Base-by-base conservation (phyloP, 2,888 invertebrate genomes). In the Gandaritis pyraliata region DNA sequence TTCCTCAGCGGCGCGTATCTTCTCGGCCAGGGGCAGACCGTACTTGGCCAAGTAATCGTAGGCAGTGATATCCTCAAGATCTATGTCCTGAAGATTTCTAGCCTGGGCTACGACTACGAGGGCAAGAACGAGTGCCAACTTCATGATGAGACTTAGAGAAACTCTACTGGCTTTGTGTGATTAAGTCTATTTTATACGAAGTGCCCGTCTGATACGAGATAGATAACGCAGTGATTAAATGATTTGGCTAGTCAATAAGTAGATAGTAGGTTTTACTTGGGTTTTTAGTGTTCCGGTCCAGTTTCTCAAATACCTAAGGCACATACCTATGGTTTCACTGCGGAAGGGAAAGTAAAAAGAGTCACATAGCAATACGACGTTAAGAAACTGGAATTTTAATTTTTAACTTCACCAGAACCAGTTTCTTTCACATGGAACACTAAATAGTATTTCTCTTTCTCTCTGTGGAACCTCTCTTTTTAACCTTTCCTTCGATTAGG, bases 41-140 rank as follows among this genome's bases (percentile, higher is more conserved):
- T 68, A 71, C 38, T 71, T 78, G n/a, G 64, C 66, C 29, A 78
- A 61, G 67, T 83, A 82, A 46, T 79, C 74, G 49, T 66, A 75
- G 30, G 77, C 74, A 43, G 73, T 68, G 51, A 38, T 61, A 8
- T 65, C 65, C 45, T 67, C 66, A 11, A 59, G 55, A 49, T 62
- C 66, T n/a, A 59, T 16, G 11, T 3, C 23, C 38, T 58, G 59
- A 54, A 54, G 10, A 13, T 36, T 18, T 29, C 50, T 57, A 58
- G 63, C 63, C 38, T 59, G 60, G 49, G 71, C 70, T 41, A 69
- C 66, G 6, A 70, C 72, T 62, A 73, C 41, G 6, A 74, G 51
- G 11, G 70, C 65, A 43, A 65, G 55, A 29, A 69, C 52, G 38
- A 65, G 38, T 13, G 55, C 66, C 12, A 59, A 62, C 62, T 65